phyloP scores from a whole-genome alignment of 2,797 vertebrate species.

The Apodemus agrarius region DNA sequence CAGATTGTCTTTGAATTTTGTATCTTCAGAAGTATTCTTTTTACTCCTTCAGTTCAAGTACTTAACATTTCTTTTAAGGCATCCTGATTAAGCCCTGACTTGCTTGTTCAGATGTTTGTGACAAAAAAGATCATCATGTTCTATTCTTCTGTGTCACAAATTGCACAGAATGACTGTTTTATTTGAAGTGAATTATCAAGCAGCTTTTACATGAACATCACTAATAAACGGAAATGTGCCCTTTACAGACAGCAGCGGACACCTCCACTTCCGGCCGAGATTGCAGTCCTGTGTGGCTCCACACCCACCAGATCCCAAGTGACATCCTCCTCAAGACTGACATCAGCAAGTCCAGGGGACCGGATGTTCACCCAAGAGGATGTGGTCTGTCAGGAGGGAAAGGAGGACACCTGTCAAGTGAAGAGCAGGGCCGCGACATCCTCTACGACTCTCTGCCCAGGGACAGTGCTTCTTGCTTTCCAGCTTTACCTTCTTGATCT shows the following conservation, averaged over 20 bases:
- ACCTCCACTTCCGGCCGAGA: not conserved
- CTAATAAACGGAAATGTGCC: slow-evolving; percentile 59
- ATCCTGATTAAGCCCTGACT: slow-evolving; percentile 47
- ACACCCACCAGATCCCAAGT: not conserved
- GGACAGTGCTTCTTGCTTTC: slow-evolving; percentile 8
- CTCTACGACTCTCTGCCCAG: not conserved
- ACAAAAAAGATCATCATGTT: slow-evolving; percentile 68
- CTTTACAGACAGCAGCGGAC: slow-evolving; percentile 37
- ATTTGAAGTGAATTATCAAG: slow-evolving; percentile 69
- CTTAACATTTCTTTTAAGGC: slow-evolving; percentile 57
- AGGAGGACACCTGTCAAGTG: not conserved
- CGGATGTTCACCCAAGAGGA: not conserved
- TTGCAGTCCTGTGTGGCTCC: not conserved
- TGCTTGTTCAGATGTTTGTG: slow-evolving; percentile 62
- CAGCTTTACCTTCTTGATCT: not conserved
- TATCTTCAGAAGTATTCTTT: slow-evolving; percentile 55
- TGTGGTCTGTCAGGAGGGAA: not conserved
- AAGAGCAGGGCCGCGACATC: not conserved
- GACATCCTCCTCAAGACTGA: slow-evolving; percentile 11
- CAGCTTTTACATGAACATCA: slow-evolving; percentile 56
- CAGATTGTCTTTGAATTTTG: slow-evolving; percentile 39
- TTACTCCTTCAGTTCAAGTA: slow-evolving; percentile 35
- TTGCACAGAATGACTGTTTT: slow-evolving; percentile 64
- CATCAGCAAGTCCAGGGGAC: slow-evolving; percentile 53
- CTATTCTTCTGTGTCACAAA: slow-evolving; percentile 60